Conservation (phyloP, 2,888 invertebrate genomes). For the Hirtodrosophila duncani region DNA sequence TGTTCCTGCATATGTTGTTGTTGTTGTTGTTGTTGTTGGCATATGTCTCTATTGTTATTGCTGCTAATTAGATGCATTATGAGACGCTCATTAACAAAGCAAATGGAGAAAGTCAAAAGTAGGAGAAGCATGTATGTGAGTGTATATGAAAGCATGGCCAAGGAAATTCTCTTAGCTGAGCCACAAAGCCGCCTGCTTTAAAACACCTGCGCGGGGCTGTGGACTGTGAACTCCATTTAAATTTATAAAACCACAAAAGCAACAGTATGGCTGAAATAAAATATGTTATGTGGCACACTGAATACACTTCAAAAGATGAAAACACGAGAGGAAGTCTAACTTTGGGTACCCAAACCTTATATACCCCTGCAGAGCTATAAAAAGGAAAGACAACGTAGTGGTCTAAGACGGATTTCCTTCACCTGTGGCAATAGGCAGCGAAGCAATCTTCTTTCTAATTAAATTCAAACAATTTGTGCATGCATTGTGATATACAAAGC, state of each 20-base stretch:
- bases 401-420: no score
- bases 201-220: conserved; percentile 19
- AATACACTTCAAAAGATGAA: not conserved
- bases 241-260: conserved; percentile 52
- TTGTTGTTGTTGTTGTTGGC: not conserved
- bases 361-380: no score
- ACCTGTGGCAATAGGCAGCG: no score
- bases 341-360: no score
- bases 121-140: no score
- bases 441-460: no score
- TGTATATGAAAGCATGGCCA: no score
- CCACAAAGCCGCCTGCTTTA: conserved; percentile 21
- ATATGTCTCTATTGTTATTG: conserved; percentile 44
- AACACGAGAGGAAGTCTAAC: no score
- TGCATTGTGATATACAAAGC: no score
- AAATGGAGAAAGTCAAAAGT: conserved; percentile 60
- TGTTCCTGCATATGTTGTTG: not conserved
- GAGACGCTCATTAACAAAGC: conserved; percentile 69
- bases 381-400: no score
- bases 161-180: conserved; percentile 10
- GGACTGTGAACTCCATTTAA: conserved; percentile 52
- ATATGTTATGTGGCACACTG: not conserved
- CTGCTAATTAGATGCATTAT: conserved; percentile 66
- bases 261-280: conserved; percentile 18
- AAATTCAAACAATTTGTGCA: no score